Conservation (phyloP, 2,888 invertebrate genomes). For the Meteorus colon region DNA sequence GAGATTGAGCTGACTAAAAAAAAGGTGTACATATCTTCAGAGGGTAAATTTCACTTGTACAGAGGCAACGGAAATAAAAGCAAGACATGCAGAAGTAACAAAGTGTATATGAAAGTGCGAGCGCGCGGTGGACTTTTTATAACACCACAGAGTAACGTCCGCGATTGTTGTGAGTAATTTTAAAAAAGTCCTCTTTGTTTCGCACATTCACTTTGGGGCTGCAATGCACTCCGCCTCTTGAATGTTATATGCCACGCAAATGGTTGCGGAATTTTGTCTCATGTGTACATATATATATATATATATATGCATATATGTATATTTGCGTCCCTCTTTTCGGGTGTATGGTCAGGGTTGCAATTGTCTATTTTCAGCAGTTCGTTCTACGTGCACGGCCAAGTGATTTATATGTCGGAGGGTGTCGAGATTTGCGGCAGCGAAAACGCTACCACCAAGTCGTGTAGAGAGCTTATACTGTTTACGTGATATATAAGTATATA, state of each 20-base stretch:
- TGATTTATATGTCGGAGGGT: slow-evolving; percentile 38
- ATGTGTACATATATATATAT: background rate
- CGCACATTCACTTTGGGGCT: slow-evolving; percentile 35
- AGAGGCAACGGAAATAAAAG: background rate
- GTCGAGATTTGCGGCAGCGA: slow-evolving; percentile 39
- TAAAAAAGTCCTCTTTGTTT: slow-evolving; percentile 34
- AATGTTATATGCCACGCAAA: slow-evolving; percentile 17
- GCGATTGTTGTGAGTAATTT: slow-evolving; percentile 37
- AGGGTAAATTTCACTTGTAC: background rate
- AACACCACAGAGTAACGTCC: background rate
- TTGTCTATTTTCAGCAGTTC: slow-evolving; percentile 34
- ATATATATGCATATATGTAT: slow-evolving; percentile 8
- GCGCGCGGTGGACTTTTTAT: slow-evolving; percentile 3
- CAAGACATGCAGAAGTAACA: slow-evolving; percentile 16
- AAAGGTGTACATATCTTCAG: background rate
- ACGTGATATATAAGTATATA: background rate
- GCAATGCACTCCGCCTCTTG: slow-evolving; percentile 28
- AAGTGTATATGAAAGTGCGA: slow-evolving; percentile 11
- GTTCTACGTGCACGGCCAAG: slow-evolving; percentile 33
- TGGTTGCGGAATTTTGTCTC: background rate
- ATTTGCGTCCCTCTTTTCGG: slow-evolving; percentile 1
- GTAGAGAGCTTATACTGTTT: background rate
- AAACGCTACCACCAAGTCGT: slow-evolving; percentile 12
- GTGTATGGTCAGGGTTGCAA: slow-evolving; percentile 18
- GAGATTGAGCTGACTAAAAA: background rate